phyloP scores from a whole-genome alignment of 2,113 vertebrate genomes.

The Galeopterus variegatus region DNA sequence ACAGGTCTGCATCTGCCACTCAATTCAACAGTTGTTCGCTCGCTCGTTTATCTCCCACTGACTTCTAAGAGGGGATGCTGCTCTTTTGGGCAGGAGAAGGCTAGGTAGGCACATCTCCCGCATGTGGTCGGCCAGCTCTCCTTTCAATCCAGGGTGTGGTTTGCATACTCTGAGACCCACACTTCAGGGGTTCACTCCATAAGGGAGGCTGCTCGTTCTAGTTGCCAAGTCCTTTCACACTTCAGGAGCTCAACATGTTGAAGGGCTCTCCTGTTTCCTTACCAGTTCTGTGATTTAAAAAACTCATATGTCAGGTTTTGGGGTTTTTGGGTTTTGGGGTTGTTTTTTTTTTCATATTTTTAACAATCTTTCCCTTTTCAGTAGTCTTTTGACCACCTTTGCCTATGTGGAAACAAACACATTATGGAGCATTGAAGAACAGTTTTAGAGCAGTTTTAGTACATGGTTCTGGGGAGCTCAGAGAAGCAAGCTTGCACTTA shows the following conservation, averaged over 20 bases:
- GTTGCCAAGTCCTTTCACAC: neutral
- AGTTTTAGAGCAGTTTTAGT: neutral
- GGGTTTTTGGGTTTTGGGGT: neutral
- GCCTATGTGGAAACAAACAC: neutral
- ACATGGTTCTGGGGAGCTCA: neutral
- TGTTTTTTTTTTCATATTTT: neutral
- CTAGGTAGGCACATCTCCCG: too few relatives aligned
- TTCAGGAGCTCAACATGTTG: neutral
- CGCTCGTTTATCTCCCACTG: neutral
- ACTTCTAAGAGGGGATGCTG: neutral
- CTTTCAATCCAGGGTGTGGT: neutral
- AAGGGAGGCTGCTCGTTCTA: neutral
- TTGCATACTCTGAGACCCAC: neutral
- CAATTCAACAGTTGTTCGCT: neutral
- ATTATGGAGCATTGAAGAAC: neutral
- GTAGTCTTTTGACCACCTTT: neutral
- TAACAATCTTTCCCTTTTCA: neutral
- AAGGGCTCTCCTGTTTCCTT: neutral
- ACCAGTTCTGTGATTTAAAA: neutral
- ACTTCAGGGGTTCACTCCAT: fast-evolving
- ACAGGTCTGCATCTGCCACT: neutral
- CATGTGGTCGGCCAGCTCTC: too few relatives aligned
- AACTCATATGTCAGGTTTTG: neutral
- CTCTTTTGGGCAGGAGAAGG: neutral
- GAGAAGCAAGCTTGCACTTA: neutral